phyloP scores from a whole-genome alignment of 2,888 invertebrate genomes.

The Apeira syringaria region DNA sequence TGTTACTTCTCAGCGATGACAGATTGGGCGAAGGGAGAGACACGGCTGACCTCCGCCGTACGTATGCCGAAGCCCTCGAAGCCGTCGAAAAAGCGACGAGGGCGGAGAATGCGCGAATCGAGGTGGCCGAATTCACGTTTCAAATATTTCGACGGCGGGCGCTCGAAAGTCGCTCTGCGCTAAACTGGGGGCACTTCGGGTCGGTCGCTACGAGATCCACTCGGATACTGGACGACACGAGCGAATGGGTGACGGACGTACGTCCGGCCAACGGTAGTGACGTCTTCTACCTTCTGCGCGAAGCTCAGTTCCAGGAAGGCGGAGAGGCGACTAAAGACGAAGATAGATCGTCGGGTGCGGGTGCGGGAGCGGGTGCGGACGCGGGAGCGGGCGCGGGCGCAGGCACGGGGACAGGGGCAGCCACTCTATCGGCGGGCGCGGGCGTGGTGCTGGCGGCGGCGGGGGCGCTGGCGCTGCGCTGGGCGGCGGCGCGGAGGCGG shows the following conservation, averaged over 20 bases:
- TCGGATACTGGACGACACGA: constrained; percentile 35
- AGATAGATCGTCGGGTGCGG: too few species aligned
- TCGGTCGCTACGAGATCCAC: constrained; percentile 35
- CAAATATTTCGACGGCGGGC: constrained; percentile 40
- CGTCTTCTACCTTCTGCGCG: constrained; percentile 29
- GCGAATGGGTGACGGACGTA: constrained; percentile 39
- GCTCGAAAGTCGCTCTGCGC: constrained; percentile 1
- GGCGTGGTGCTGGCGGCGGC: constrained; percentile 29
- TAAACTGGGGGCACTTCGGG: constrained; percentile 41
- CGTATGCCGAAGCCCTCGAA: constrained; percentile 18
- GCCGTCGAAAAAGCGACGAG: constrained; percentile 19
- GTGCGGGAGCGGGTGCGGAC: too few species aligned
- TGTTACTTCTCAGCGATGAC: constrained; percentile 35
- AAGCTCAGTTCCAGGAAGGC: constrained; percentile 12
- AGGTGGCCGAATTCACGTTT: constrained; percentile 34
- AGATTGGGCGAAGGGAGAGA: constrained; percentile 7
- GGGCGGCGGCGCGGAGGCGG: constrained; percentile 15
- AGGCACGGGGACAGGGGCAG: constrained; percentile 15
- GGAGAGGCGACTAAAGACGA: constrained; percentile 6
- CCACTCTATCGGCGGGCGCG: constrained; percentile 16
- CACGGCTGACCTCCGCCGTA: constrained; percentile 14
- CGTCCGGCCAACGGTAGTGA: constrained; percentile 33
- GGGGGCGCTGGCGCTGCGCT: constrained; percentile 31
- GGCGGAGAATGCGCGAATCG: constrained; percentile 22
- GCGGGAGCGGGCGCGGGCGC: constrained; percentile 3